Base-by-base conservation (phyloP, 2,888 invertebrate genomes). In the Stegophylla sp. region DNA sequence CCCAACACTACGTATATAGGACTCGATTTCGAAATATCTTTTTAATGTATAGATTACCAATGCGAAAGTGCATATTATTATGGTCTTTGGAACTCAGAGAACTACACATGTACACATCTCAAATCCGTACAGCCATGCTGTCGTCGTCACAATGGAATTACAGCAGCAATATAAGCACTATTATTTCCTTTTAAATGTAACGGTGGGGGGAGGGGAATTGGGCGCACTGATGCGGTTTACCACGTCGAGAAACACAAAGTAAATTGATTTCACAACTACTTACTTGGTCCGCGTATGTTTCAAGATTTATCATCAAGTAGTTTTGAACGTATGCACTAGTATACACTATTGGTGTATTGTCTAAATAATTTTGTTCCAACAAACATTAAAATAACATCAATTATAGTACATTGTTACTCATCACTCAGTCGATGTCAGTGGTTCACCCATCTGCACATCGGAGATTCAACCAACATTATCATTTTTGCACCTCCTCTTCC, bases 181-280 rank as follows among this genome's bases (percentile, higher is more conserved):
- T 69, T 53, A 53, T 69, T 51, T 51, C 69, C 69, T 69, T 69
- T 69, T 69, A n/a, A 69, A 69, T 13, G 51, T 51, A 53, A 20
- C 15, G 34, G 20, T 20, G n/a, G n/a, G n/a, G n/a, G n/a, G n/a
- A n/a, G n/a, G n/a, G n/a, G n/a, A n/a, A 34, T 20, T 20, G 51
- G n/a, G 13, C 1, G 15, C 28, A 69, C n/a, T 26, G n/a, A 69
- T 51, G 51, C n/a, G n/a, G 56, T 56, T 56, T 56, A 56, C 23
- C 23, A 12, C 56, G 23, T 56, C 23, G 3, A n/a, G n/a, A 51
- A 28, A 34, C 9, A 34, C 28, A 1, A 9, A 7, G 34, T 53
- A 20, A 69, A 69, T 53, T 69, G n/a, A 53, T 69, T 69, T 34
- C 15, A 53, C 34, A 20, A 20, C 23, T 20, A 69, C 28, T 69